These are phyloP conservation scores for Equus quagga DNA, from an alignment of 2,113 vertebrate genomes.

Conservation along the genomic window DNA sequence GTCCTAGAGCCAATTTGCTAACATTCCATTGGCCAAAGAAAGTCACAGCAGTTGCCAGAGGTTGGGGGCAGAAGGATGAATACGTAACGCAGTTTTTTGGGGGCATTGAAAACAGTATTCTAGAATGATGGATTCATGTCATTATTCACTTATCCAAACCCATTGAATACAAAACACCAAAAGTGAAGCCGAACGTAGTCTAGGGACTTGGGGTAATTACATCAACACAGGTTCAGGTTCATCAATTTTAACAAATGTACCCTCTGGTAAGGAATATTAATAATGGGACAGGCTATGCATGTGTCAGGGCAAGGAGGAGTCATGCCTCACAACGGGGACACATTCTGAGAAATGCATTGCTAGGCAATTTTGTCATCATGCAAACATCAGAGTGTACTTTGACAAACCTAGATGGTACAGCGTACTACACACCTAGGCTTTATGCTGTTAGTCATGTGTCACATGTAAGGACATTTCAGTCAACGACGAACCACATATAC, in stretches of 20 bases:
- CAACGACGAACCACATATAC: too few species aligned
- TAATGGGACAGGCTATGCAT: accelerated
- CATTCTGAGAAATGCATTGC: too few species aligned
- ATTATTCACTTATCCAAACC: background rate
- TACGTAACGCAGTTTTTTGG: background rate
- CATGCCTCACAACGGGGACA: too few species aligned
- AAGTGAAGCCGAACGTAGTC: background rate
- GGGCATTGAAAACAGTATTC: background rate
- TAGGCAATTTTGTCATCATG: too few species aligned
- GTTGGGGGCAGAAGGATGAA: background rate
- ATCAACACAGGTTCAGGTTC: background rate
- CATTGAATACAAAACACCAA: background rate
- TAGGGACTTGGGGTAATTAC: background rate
- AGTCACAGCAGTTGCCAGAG: background rate
- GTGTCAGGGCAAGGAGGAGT: background rate
- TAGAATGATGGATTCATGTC: background rate
- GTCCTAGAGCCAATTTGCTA: too few species aligned
- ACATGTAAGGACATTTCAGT: too few species aligned
- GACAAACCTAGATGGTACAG: too few species aligned
- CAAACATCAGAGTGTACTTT: too few species aligned
- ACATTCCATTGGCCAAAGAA: too few species aligned
- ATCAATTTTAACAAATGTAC: background rate
- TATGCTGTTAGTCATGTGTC: too few species aligned
- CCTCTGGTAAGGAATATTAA: background rate
- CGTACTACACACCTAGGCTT: too few species aligned